A percentile compares a stretch with the other conserved stretches of the same genome.
These are phyloP conservation scores for Cyclura pinguis DNA, from an alignment of 2,797 vertebrate genomes.

Conservation along the genomic window DNA sequence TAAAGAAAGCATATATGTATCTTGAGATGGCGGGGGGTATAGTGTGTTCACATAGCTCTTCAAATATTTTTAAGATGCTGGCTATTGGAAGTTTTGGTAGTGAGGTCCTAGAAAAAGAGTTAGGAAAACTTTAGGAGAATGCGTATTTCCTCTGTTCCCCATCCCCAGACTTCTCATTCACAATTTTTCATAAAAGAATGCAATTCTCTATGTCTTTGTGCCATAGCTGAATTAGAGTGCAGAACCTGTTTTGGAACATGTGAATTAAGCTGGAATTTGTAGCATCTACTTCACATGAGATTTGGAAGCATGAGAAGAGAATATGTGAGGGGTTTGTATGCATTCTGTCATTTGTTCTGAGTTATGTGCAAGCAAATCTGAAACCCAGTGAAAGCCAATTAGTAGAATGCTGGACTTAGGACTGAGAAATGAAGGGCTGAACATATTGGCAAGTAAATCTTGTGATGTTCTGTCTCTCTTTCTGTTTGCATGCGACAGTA, in stretches of 20 bases:
- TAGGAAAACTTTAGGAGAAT: no score
- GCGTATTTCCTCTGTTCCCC: neutral
- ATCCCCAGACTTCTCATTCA: neutral
- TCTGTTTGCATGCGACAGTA: neutral
- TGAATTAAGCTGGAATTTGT: neutral
- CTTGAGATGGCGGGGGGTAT: neutral
- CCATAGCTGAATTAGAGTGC: neutral
- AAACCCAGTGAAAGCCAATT: neutral
- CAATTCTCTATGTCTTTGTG: neutral
- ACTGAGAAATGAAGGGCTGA: neutral
- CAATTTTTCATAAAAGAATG: neutral
- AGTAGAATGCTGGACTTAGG: neutral
- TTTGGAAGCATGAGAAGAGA: neutral
- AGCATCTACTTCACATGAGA: neutral
- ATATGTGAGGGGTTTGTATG: neutral
- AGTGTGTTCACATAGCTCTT: neutral
- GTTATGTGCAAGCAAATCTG: neutral
- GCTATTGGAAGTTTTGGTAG: neutral
- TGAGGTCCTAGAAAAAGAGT: no score
- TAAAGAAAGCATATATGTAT: constrained; percentile 12
- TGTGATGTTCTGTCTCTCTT: neutral
- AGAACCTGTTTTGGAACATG: neutral
- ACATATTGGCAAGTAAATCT: neutral
- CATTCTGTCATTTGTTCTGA: neutral
- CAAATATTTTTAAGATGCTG: neutral